Evolutionary conservation across 2,888 invertebrate species (phyloP), one percentile per base, ranked within the genome.

Genomic region (Nycteola revayana): DNA sequence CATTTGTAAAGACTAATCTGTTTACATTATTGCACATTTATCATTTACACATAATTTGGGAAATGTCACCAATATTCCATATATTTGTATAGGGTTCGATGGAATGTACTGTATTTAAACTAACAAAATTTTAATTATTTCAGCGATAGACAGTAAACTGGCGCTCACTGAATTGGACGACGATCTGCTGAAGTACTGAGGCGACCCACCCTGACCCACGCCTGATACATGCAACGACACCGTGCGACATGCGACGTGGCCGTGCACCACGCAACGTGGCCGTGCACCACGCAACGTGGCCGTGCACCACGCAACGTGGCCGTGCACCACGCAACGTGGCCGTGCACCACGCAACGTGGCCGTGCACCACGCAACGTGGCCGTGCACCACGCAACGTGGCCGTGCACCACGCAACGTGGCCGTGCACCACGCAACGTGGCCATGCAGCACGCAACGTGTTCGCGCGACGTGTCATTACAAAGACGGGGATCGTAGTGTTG

Each of bases 121-220:
- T n/a, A n/a, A n/a, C n/a, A n/a, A n/a, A n/a, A n/a, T n/a, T n/a
- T n/a, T n/a, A n/a, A n/a, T n/a, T n/a, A n/a, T 78, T 74, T 1
- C 80, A 86, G 87, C 65, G 86, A 87, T 84, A 81, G 87, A 85
- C 86, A 84, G 83, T 87, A 87, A 87, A 66, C 47, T 76, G 61
- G 80, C 83, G 71, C 84, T 87, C 65, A 70, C 82, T 36, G 82
- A 83, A 33, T 60, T 82, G 40, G 83, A 81, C 55, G 82, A 85
- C 47, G 80, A 84, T 37, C 60, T 80, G 59, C 68, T 82, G 65
- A 84, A 86, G 66, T 86, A 84, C 65, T 87, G 75, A 82, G 59
- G 38, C 21, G 24, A 17, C 28, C 22, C 27, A 9, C 18, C 9
- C 1, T 10, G 14, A 14, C 14, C 14, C 14, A 14, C 2, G 14